phyloP scores from a whole-genome alignment of 2,797 vertebrate species.

The Oceanodroma leucorhoa region DNA sequence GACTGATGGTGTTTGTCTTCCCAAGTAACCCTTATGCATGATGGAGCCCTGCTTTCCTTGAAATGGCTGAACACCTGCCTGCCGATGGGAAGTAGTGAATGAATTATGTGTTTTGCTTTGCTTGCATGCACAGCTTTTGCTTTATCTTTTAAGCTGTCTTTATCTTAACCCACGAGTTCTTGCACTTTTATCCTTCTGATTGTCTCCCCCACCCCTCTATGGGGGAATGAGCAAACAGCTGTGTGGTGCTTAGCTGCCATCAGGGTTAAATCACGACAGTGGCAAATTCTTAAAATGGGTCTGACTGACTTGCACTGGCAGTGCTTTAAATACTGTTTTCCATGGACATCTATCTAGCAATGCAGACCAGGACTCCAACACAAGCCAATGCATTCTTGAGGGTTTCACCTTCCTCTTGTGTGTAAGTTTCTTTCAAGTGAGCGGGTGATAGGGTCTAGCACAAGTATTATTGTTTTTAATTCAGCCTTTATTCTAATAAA shows the following conservation, averaged over 20 bases:
- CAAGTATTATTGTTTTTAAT: neutral
- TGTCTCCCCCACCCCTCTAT: neutral
- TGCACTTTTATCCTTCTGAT: neutral
- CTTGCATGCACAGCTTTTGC: accelerated
- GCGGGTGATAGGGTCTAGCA: neutral
- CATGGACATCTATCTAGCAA: accelerated
- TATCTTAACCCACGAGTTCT: neutral
- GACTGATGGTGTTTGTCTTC: neutral
- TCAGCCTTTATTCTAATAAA: neutral
- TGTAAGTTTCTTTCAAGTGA: neutral
- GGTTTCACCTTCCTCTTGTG: neutral
- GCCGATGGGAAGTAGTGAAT: accelerated
- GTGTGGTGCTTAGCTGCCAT: neutral
- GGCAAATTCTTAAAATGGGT: neutral
- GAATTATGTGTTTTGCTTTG: neutral
- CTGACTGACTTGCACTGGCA: neutral
- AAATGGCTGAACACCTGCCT: neutral
- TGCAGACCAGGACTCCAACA: neutral
- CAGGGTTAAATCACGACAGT: accelerated
- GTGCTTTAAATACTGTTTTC: neutral
- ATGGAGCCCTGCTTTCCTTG: neutral
- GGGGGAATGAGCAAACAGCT: neutral
- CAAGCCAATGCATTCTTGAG: neutral
- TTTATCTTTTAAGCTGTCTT: neutral
- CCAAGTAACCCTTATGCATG: accelerated